These are phyloP conservation scores for Scatophagus argus DNA, from an alignment of 2,113 vertebrate genomes.

Conservation along the genomic window DNA sequence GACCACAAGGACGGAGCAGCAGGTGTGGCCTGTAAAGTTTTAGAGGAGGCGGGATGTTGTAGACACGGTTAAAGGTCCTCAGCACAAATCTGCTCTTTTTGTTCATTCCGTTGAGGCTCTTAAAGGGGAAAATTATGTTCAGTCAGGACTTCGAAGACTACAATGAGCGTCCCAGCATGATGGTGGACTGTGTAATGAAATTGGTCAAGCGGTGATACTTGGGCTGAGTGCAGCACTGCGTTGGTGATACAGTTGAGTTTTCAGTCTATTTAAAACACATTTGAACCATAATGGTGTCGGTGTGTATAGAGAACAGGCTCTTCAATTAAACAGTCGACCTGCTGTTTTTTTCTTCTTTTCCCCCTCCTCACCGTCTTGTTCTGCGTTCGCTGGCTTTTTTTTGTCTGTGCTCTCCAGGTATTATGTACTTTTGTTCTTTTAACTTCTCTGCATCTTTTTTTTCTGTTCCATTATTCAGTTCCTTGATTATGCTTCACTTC, in stretches of 20 bases:
- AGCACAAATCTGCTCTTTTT: constrained; percentile 21
- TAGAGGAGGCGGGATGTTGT: constrained; percentile 4
- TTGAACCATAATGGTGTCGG: constrained; percentile 14
- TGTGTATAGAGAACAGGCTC: constrained; percentile 40
- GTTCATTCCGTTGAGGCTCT: constrained; percentile 33
- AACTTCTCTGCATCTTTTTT: background rate
- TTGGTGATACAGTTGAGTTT: constrained; percentile 13
- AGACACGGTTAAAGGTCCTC: background rate
- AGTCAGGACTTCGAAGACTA: constrained; percentile 43
- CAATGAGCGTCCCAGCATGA: constrained; percentile 23
- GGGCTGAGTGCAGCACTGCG: constrained; percentile 30
- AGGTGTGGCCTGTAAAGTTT: background rate
- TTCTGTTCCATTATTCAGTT: background rate
- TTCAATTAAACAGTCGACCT: constrained; percentile 28
- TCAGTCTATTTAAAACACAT: constrained; percentile 46
- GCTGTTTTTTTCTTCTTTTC: constrained; percentile 1
- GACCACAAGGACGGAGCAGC: background rate
- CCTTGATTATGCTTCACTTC: background rate
- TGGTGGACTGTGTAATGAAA: constrained; percentile 53
- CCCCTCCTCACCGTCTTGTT: constrained; percentile 14
- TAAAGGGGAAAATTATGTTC: constrained; percentile 41
- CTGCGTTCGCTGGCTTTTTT: constrained; percentile 10
- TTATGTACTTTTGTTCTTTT: background rate
- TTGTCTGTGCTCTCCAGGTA: background rate
- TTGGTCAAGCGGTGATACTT: constrained; percentile 52